phyloP scores from a whole-genome alignment of 2,888 invertebrate species.

The Drosophila setosimentum region DNA sequence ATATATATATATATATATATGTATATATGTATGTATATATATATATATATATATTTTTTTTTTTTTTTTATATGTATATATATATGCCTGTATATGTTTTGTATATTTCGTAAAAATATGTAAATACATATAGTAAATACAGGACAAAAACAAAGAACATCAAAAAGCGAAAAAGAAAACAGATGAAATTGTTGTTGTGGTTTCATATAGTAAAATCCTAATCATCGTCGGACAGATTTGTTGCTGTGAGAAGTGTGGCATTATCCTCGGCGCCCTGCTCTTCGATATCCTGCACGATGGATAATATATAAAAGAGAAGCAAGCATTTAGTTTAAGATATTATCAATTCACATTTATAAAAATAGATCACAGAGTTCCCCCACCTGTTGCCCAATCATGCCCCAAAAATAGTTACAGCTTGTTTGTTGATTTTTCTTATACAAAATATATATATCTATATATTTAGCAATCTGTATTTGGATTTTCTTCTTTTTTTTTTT shows the following conservation, averaged over 20 bases:
- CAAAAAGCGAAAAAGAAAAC: constrained; percentile 44
- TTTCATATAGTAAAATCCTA: constrained; percentile 49
- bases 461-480: constrained; percentile 45
- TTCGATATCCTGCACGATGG: constrained; percentile 77
- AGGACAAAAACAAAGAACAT: constrained; percentile 24
- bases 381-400: constrained; percentile 1
- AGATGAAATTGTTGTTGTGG: constrained; percentile 2
- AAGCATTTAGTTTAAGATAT: not conserved
- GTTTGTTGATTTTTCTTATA: constrained; percentile 52
- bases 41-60: constrained; percentile 36
- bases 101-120: constrained; percentile 55
- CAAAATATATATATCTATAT: constrained; percentile 62
- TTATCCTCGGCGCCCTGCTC: constrained; percentile 83
- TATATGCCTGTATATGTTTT: constrained; percentile 55
- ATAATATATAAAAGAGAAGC: constrained; percentile 2
- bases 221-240: constrained; percentile 84
- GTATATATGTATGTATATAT: no score
- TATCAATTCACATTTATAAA: not conserved
- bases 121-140: constrained; percentile 41
- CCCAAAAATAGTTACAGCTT: constrained; percentile 21
- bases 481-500: constrained; percentile 19
- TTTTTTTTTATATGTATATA: constrained; percentile 25
- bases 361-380: not conserved
- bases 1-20: constrained; percentile 53
- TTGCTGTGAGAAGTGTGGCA: constrained; percentile 82